Evolutionary conservation across 2,797 vertebrate species (phyloP).

Genomic region (Micropoecilia bifurca): DNA sequence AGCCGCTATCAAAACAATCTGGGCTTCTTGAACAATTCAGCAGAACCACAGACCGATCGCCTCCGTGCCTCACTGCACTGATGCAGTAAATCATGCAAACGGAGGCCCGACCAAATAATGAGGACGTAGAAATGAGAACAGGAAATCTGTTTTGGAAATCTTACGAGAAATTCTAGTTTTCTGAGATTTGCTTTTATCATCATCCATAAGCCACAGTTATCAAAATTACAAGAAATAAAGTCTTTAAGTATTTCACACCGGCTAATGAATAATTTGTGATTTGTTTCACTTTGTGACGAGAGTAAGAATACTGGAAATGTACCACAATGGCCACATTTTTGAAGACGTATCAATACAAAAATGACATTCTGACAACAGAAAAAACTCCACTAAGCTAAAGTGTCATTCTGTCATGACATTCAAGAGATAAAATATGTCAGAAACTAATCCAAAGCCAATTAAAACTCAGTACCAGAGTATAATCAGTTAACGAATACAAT

Average conservation of each 20-base stretch:
- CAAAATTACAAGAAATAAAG: neutral
- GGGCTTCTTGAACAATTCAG: neutral
- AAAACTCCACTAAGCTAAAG: neutral
- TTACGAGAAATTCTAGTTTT: neutral
- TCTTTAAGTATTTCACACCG: neutral
- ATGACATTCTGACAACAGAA: neutral
- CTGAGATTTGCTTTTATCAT: neutral
- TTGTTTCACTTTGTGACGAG: neutral
- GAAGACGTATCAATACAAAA: neutral
- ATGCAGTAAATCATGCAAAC: neutral
- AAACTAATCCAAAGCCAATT: neutral
- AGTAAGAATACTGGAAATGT: neutral
- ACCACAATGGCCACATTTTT: neutral
- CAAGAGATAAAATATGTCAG: neutral
- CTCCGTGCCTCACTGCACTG: neutral
- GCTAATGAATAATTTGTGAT: neutral
- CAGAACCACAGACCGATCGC: neutral
- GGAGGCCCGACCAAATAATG: neutral
- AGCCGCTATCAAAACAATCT: neutral
- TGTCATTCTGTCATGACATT: neutral
- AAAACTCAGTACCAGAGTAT: neutral
- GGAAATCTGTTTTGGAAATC: neutral
- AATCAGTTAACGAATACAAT: neutral
- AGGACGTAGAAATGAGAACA: neutral
- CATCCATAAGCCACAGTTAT: neutral